phyloP scores from a whole-genome alignment of 2,797 vertebrate species.

The Cuniculus paca region DNA sequence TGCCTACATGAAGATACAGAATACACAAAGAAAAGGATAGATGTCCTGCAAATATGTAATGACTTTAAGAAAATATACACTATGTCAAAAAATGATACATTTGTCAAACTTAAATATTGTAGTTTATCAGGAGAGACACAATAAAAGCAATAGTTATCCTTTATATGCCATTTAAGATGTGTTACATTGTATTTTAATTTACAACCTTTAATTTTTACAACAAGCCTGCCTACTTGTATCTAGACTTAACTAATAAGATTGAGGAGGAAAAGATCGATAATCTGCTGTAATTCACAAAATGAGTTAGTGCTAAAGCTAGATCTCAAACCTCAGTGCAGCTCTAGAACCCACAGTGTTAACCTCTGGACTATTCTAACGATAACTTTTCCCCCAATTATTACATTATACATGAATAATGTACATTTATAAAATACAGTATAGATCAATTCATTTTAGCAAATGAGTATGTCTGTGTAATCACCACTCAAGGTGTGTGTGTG shows the following conservation, averaged over 20 bases:
- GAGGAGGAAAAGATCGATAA: slow-evolving; percentile 12
- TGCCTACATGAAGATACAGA: background rate
- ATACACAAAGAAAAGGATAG: background rate
- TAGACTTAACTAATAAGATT: background rate
- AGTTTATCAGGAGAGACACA: background rate
- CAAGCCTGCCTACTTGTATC: background rate
- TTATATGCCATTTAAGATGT: background rate
- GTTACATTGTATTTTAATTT: background rate
- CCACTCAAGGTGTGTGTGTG: background rate
- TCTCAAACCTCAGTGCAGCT: slow-evolving; percentile 14
- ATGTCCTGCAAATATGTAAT: background rate
- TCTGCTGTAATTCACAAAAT: background rate
- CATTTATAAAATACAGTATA: background rate
- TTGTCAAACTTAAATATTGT: background rate
- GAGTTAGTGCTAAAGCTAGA: background rate
- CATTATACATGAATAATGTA: slow-evolving; percentile 50
- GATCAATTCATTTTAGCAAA: background rate
- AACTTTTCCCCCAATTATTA: background rate
- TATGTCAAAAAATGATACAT: background rate
- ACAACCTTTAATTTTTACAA: background rate
- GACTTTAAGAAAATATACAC: background rate
- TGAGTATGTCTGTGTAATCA: background rate
- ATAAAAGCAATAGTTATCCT: slow-evolving; percentile 2
- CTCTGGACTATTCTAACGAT: background rate
- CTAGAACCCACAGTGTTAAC: slow-evolving; percentile 26